A percentile compares a stretch with the other conserved stretches of the same genome.
Conservation (phyloP, 2,888 invertebrate species). For the Ophraella communa region DNA sequence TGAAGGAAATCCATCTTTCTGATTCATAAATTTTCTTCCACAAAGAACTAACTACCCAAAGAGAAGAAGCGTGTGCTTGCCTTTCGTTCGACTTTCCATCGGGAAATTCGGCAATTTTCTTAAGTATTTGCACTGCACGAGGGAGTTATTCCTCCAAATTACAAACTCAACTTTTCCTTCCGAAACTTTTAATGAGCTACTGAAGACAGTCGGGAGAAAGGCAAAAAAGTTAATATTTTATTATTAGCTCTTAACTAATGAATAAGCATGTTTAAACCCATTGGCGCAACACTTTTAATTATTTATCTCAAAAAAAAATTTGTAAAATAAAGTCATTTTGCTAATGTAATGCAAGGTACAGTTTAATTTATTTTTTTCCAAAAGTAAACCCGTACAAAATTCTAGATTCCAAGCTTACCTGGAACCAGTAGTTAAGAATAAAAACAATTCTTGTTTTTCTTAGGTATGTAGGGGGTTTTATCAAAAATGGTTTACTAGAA, state of each 20-base stretch:
- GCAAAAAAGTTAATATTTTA: conserved; percentile 36
- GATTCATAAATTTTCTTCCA: conserved; percentile 26
- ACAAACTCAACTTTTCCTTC: conserved; percentile 27
- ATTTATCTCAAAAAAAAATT: too few species aligned
- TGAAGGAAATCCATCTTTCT: conserved; percentile 30
- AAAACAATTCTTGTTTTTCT: too few species aligned
- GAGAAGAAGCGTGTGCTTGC: too few species aligned
- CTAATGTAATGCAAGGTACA: too few species aligned
- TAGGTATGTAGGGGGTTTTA: too few species aligned
- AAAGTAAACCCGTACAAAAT: too few species aligned
- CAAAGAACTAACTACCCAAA: conserved; percentile 15
- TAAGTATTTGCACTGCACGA: conserved; percentile 31
- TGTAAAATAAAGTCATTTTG: too few species aligned
- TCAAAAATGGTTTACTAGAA: too few species aligned
- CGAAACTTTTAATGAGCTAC: conserved; percentile 39
- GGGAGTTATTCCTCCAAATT: conserved; percentile 32
- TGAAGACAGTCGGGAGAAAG: conserved; percentile 28
- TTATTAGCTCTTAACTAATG: conserved; percentile 33
- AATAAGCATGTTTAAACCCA: conserved; percentile 23
- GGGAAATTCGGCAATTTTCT: conserved; percentile 30
- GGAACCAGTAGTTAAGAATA: too few species aligned
- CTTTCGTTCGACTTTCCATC: conserved; percentile 22
- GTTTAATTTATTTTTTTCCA: too few species aligned
- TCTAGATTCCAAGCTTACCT: too few species aligned
- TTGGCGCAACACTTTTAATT: not conserved